Percentiles rank a stretch among this genome's conserved stretches.
Evolutionary conservation across 2,113 vertebrate species (phyloP).

Genomic region (Microcebus tavaratra): DNA sequence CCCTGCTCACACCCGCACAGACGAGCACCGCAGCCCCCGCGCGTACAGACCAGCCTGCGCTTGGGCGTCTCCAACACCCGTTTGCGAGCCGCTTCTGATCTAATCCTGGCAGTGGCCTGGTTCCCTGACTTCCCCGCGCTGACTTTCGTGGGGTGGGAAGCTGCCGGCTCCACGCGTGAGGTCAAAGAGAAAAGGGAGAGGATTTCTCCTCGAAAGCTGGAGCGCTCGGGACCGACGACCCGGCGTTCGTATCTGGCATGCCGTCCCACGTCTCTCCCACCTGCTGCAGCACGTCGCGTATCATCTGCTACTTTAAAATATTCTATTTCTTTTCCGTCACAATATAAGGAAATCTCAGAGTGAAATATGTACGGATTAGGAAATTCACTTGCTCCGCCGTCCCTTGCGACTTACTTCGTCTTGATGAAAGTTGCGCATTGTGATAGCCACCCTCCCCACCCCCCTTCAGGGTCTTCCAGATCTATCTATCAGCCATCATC

Average conservation of each 20-base stretch:
- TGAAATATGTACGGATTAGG: not conserved
- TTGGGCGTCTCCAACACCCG: not conserved
- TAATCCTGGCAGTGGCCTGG: not conserved
- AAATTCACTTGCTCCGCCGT: not conserved
- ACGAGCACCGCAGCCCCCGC: rapidly evolving
- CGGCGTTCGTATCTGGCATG: rapidly evolving
- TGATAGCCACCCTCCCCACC: too few relatives aligned
- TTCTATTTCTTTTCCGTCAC: not conserved
- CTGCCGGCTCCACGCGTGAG: not conserved
- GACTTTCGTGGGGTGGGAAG: not conserved
- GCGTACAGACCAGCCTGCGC: rapidly evolving
- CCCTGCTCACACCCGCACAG: rapidly evolving
- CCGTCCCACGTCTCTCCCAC: rapidly evolving
- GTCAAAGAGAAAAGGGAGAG: not conserved
- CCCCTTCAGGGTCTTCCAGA: not conserved
- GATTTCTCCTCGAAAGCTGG: not conserved
- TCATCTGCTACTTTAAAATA: not conserved
- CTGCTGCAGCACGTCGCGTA: rapidly evolving
- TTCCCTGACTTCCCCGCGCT: not conserved
- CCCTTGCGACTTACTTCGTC: not conserved
- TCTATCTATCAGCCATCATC: too few relatives aligned
- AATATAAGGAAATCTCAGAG: not conserved
- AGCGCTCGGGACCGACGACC: rapidly evolving
- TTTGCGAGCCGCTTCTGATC: not conserved
- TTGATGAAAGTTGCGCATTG: not conserved